A percentile compares a stretch with the other conserved stretches of the same genome.
Evolutionary conservation across 2,888 invertebrate species (phyloP).

Genomic region (Drosophila niveifrons): DNA sequence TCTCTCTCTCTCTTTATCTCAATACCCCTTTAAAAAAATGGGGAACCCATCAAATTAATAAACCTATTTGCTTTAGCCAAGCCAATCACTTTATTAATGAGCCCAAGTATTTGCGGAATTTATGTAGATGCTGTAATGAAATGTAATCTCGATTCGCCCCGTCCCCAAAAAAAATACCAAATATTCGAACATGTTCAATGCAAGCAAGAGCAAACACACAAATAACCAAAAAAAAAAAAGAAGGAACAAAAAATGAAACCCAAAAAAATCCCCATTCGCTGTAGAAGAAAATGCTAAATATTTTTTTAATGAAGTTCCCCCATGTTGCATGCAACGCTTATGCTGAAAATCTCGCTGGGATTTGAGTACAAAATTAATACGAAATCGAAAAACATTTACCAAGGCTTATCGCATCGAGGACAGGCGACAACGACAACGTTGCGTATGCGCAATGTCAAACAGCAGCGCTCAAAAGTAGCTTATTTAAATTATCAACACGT

Average conservation of each 20-base stretch:
- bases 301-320: slow-evolving; percentile 68
- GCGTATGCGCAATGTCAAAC: slow-evolving; percentile 76
- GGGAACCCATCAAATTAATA: neutral
- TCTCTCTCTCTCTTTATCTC: neutral
- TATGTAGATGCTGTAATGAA: slow-evolving; percentile 3
- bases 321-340: slow-evolving; percentile 2
- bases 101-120: slow-evolving; percentile 17
- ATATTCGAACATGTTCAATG: neutral
- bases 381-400: slow-evolving; percentile 80
- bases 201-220: neutral
- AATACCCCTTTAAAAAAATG: neutral
- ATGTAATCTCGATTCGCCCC: neutral
- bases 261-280: slow-evolving; percentile 6
- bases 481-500: slow-evolving; percentile 83
- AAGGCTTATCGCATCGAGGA: slow-evolving; percentile 69
- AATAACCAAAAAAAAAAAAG: no score
- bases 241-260: neutral
- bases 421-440: slow-evolving; percentile 58
- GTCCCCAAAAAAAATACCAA: neutral
- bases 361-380: slow-evolving; percentile 74
- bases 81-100: neutral
- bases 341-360: slow-evolving; percentile 69
- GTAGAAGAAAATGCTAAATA: slow-evolving; percentile 45
- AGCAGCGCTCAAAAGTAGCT: slow-evolving; percentile 69
- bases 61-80: neutral